phyloP scores from a whole-genome alignment of 2,888 invertebrate genomes.

The Deilephila porcellus region DNA sequence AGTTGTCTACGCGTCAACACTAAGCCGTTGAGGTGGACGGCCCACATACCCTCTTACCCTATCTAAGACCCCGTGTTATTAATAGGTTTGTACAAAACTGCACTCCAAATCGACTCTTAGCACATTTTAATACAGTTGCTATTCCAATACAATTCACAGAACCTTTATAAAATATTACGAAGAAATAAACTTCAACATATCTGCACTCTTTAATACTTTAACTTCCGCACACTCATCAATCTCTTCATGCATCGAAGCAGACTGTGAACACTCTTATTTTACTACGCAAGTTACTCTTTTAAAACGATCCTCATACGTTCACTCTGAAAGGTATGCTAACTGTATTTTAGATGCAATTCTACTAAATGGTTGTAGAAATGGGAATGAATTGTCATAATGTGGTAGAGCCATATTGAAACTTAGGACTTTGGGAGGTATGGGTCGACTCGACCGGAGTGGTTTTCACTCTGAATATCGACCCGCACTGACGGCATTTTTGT shows the following conservation, averaged over 20 bases:
- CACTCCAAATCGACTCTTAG: not conserved
- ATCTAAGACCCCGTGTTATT: not conserved
- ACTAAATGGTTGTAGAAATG: not conserved
- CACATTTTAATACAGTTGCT: not conserved
- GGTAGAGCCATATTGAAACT: not conserved
- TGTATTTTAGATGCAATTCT: not conserved
- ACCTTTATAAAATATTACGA: constrained; percentile 25
- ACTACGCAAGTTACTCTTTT: constrained; percentile 20
- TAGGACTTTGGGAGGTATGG: not conserved
- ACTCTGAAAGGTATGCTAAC: not conserved
- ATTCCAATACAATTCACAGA: not conserved
- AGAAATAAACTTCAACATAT: constrained; percentile 14
- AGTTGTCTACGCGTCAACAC: not conserved
- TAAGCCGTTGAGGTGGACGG: not conserved
- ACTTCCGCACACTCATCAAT: constrained; percentile 24
- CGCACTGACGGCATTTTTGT: no score
- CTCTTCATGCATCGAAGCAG: constrained; percentile 25
- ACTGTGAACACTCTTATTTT: constrained; percentile 28
- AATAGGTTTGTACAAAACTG: not conserved
- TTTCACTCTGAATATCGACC: no score
- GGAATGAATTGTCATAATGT: no score
- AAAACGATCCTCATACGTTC: not conserved
- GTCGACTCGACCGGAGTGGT: no score
- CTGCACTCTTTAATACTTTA: constrained; percentile 18
- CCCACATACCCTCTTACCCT: constrained; percentile 8